These are phyloP conservation scores for Melanotaenia maccullochi DNA, from an alignment of 2,797 vertebrate species.

Conservation along the genomic window DNA sequence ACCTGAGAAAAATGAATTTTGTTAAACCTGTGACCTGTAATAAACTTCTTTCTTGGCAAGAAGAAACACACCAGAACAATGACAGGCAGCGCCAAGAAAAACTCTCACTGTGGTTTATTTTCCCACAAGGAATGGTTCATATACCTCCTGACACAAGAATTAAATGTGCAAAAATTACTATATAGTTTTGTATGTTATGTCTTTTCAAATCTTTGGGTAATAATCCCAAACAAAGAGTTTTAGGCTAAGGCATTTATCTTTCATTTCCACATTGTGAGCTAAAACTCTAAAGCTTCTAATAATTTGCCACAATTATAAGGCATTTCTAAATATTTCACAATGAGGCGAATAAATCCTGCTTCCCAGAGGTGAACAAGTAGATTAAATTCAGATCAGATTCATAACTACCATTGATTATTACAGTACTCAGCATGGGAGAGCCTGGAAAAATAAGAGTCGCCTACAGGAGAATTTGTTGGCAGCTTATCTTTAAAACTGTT, in stretches of 20 bases:
- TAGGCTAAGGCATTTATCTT: constrained; percentile 12
- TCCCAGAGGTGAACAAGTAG: constrained; percentile 41
- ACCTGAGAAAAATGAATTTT: constrained; percentile 38
- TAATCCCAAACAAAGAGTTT: not conserved
- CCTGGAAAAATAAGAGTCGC: constrained; percentile 5
- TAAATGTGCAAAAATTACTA: not conserved
- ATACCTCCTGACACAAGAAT: not conserved
- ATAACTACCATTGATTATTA: constrained; percentile 42
- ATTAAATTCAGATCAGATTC: constrained; percentile 61
- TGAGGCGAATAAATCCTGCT: constrained; percentile 26
- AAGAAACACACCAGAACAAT: constrained; percentile 18
- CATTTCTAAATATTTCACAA: constrained; percentile 48
- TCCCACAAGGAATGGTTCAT: not conserved
- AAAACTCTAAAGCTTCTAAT: constrained; percentile 22
- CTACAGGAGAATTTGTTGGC: constrained; percentile 28
- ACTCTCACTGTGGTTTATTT: constrained; percentile 8
- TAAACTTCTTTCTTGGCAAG: constrained; percentile 30
- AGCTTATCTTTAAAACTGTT: constrained; percentile 45
- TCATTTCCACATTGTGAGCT: constrained; percentile 38
- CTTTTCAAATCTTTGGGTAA: constrained; percentile 1
- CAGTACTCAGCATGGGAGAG: constrained; percentile 20
- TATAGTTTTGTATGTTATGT: not conserved
- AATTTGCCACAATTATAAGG: constrained; percentile 45
- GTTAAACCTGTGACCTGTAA: constrained; percentile 37
- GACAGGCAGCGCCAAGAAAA: constrained; percentile 15